Conservation (phyloP, 2,888 invertebrate genomes). For the Scaptomyza polygonia region DNA sequence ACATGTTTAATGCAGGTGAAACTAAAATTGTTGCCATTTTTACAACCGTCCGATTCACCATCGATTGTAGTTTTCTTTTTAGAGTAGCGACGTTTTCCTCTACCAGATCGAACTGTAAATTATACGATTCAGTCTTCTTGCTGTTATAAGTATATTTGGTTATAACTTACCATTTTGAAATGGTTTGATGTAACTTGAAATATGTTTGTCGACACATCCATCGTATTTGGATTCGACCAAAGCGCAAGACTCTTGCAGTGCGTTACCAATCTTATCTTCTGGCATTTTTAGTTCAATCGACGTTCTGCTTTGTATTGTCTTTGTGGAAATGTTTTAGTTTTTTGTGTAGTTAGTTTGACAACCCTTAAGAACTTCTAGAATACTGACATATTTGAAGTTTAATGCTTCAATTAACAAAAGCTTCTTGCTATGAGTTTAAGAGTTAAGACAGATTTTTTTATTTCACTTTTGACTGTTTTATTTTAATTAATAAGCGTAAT, state of each 20-base stretch:
- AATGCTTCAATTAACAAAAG: no score
- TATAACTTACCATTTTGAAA: neutral
- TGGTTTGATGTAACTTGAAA: constrained; percentile 79
- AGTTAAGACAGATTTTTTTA: neutral
- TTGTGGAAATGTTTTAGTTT: neutral
- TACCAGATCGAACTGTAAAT: constrained; percentile 80
- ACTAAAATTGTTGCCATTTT: constrained; percentile 40
- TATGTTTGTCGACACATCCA: constrained; percentile 77
- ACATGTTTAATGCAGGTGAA: constrained; percentile 21
- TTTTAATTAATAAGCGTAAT: neutral
- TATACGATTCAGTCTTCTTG: neutral
- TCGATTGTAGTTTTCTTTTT: neutral
- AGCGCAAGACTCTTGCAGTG: constrained; percentile 82
- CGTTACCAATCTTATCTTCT: constrained; percentile 64
- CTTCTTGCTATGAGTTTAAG: neutral
- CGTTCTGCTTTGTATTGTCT: neutral
- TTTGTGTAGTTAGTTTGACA: neutral
- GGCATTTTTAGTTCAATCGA: neutral
- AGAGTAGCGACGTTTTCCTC: neutral
- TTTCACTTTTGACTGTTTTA: neutral
- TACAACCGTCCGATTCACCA: neutral
- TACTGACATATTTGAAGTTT: neutral
- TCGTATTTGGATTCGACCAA: constrained; percentile 73
- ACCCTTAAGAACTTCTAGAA: neutral
- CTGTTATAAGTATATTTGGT: neutral